Base-by-base conservation (phyloP, 2,113 vertebrate genomes). In the Suricata suricatta region DNA sequence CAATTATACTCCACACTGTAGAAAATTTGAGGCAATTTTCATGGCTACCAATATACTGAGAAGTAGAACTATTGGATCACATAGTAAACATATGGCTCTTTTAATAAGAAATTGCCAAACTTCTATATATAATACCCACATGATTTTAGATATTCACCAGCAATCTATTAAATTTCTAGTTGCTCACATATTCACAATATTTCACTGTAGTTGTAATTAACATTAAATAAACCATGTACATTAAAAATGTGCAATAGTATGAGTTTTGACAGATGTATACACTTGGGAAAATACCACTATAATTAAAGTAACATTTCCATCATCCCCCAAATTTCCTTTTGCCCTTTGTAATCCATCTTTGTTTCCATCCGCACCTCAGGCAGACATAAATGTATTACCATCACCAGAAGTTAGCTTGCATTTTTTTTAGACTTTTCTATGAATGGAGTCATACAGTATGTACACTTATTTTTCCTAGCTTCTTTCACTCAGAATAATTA, bases 1-100 rank as follows among this genome's bases (percentile, higher is more conserved):
- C 54, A n/a, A 3, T 6, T 0, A 38, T 41, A 13, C 5, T 7
- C 15, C 3, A 71, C 41, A 15, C 16, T 4, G 41, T 0, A n/a
- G 44, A 29, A 41, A 11, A 27, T 9, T 17, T 23, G 19, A 81
- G 68, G 57, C 27, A 9, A 0, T n/a, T 50, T 23, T 19, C 74
- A 38, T 1, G 12, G 19, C 15, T 47, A 44, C 76, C 66, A 50
- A 41, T 5, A 29, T 4, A 27, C 54, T 31, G 17, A 15, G 11
- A 38, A 27, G 33, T 3, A 15, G 47, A 8, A 35, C 31, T 74
- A 3, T 1, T 21, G 47, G 27, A 15, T 41, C 10, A 31, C 15
- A 52, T 1, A 29, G 5, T 31, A 72, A 52, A 16, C 7, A 6
- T 11, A 3, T 11, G 41, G 8, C 54, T 76, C 33, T 33, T 47